Percentiles rank a stretch among this genome's conserved stretches.
These are phyloP conservation scores for Stegastes partitus DNA, from an alignment of 2,113 vertebrate species.

Conservation along the genomic window DNA sequence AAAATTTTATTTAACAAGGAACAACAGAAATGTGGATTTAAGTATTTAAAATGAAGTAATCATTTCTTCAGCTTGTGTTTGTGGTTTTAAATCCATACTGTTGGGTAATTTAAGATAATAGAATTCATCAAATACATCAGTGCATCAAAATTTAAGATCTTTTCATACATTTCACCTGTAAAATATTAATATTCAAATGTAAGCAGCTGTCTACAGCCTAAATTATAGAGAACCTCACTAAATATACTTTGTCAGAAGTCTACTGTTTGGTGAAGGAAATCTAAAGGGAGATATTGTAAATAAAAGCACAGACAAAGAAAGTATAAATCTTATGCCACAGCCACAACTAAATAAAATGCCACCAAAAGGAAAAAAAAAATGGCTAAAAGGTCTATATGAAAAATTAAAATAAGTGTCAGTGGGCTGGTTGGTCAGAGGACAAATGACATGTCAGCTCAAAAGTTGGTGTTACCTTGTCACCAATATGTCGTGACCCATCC, in stretches of 20 bases:
- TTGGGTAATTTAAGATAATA: background rate
- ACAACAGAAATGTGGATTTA: background rate
- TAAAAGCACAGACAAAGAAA: too few relatives aligned
- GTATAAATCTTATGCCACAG: too few relatives aligned
- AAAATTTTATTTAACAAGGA: too few relatives aligned
- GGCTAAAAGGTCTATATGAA: background rate
- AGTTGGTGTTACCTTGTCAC: slow-evolving; percentile 71
- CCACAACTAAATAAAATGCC: background rate
- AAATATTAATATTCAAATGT: background rate
- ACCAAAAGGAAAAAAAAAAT: background rate
- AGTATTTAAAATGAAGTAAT: background rate
- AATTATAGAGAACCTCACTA: too few relatives aligned
- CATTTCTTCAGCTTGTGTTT: background rate
- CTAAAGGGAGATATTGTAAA: too few relatives aligned
- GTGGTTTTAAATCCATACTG: background rate
- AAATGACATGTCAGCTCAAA: slow-evolving; percentile 60
- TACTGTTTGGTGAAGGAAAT: too few relatives aligned
- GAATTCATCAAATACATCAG: background rate
- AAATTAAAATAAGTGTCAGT: background rate
- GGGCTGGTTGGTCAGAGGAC: slow-evolving; percentile 28
- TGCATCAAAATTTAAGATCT: too few relatives aligned
- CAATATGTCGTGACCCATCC: slow-evolving; percentile 52
- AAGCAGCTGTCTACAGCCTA: background rate
- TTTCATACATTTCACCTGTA: background rate
- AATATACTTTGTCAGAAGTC: too few relatives aligned